A percentile compares a stretch with the other conserved stretches of the same genome.
phyloP scores from a whole-genome alignment of 2,888 invertebrate species.

The Acronicta alni region DNA sequence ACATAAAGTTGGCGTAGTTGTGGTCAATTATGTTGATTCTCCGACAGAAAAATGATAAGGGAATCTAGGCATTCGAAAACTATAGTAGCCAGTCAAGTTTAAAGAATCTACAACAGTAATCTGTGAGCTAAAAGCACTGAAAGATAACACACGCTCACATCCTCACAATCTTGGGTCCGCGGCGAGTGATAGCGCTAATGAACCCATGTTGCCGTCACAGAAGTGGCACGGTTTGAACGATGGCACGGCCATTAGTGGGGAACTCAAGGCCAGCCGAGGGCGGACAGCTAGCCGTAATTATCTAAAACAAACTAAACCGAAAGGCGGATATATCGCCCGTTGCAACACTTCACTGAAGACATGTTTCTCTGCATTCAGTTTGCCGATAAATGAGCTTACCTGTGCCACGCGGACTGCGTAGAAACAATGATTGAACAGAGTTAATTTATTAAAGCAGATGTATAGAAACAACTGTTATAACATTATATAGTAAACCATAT shows the following conservation, averaged over 20 bases:
- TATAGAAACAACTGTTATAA: neutral
- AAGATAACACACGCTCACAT: conserved; percentile 78
- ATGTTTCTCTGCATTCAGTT: conserved; percentile 43
- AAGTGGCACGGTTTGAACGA: conserved; percentile 81
- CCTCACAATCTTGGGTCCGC: conserved; percentile 73
- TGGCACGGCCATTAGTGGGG: conserved; percentile 77
- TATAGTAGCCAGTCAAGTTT: conserved; percentile 58
- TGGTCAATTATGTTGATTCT: conserved; percentile 46
- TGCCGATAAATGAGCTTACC: conserved; percentile 43
- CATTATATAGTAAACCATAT: neutral
- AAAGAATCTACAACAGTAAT: conserved; percentile 73
- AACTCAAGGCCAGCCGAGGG: conserved; percentile 77
- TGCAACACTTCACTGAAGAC: conserved; percentile 50
- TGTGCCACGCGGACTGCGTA: conserved; percentile 8
- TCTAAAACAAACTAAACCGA: conserved; percentile 74
- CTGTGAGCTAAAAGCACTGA: conserved; percentile 82
- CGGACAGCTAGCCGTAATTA: conserved; percentile 82
- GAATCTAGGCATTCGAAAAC: conserved; percentile 66
- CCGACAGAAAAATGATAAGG: conserved; percentile 63
- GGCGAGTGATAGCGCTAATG: conserved; percentile 85
- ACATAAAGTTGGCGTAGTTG: conserved; percentile 17
- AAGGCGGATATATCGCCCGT: conserved; percentile 66
- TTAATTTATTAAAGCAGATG: neutral
- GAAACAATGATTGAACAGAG: conserved; percentile 8
- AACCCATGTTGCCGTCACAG: conserved; percentile 85